Evolutionary conservation across 2,888 invertebrate genomes (phyloP).

Genomic region (Achlya flavicornis): DNA sequence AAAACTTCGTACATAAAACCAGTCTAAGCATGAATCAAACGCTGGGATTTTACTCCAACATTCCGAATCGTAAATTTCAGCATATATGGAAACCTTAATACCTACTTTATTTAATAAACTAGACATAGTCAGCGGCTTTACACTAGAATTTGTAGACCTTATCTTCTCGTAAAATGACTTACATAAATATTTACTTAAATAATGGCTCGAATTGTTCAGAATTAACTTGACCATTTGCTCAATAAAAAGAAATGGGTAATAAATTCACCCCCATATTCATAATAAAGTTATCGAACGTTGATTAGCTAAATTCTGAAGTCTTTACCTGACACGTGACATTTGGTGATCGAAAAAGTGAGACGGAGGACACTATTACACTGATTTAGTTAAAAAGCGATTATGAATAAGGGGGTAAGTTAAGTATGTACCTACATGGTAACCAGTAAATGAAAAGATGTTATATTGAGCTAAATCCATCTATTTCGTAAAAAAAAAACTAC

Average conservation of each 20-base stretch:
- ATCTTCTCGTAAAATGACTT: not conserved
- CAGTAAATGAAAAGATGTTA: too few species aligned
- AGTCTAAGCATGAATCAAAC: constrained; percentile 9
- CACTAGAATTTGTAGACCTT: not conserved
- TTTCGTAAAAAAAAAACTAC: not conserved
- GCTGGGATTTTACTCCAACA: not conserved
- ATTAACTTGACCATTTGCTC: not conserved
- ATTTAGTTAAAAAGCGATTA: too few species aligned
- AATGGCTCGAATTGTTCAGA: not conserved
- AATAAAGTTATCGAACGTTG: too few species aligned
- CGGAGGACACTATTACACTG: too few species aligned
- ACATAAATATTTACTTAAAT: too few species aligned
- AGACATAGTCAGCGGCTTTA: not conserved
- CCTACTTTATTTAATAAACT: constrained; percentile 4
- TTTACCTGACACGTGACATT: too few species aligned
- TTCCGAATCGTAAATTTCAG: constrained; percentile 3
- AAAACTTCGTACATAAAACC: constrained; percentile 8
- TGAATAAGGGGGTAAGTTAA: too few species aligned
- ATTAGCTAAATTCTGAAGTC: too few species aligned
- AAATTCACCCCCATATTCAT: too few species aligned
- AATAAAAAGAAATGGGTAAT: not conserved
- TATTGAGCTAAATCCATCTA: not conserved
- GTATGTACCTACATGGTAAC: too few species aligned
- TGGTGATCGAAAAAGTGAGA: too few species aligned
- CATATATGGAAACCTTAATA: not conserved